Conservation (phyloP, 2,113 vertebrate genomes). For the Ctenomys sociabilis region DNA sequence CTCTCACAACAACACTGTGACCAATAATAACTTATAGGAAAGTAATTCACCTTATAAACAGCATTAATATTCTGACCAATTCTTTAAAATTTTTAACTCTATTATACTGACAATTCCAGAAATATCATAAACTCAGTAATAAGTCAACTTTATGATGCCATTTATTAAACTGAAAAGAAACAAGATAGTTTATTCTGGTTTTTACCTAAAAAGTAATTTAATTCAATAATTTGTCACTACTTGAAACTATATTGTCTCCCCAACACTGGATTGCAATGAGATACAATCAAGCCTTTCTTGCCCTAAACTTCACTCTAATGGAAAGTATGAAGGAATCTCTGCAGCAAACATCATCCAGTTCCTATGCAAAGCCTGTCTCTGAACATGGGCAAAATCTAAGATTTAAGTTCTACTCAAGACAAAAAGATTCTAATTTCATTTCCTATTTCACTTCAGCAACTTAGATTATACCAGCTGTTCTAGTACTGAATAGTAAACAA, state of each 20-base stretch:
- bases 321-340: neutral
- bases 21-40: neutral
- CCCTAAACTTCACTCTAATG: neutral
- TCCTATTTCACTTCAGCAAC: constrained; percentile 50
- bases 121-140: constrained; percentile 51
- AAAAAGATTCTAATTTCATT: constrained; percentile 59
- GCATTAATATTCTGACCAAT: constrained; percentile 49
- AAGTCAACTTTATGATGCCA: constrained; percentile 47
- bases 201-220: constrained; percentile 58
- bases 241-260: neutral
- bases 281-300: neutral
- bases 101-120: constrained; percentile 54
- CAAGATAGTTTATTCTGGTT: constrained; percentile 52
- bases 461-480: constrained; percentile 4
- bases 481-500: constrained; percentile 39
- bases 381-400: neutral
- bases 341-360: too few relatives aligned
- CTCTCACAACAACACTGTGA: constrained; percentile 4
- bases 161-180: constrained; percentile 62
- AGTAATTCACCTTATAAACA: neutral
- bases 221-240: constrained; percentile 50
- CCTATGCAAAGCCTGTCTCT: neutral
- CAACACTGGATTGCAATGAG: too few relatives aligned
- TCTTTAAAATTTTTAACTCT: constrained; percentile 46
- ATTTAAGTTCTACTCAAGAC: constrained; percentile 42